phyloP scores from a whole-genome alignment of 2,888 invertebrate genomes.

The Gerosis bhagava region DNA sequence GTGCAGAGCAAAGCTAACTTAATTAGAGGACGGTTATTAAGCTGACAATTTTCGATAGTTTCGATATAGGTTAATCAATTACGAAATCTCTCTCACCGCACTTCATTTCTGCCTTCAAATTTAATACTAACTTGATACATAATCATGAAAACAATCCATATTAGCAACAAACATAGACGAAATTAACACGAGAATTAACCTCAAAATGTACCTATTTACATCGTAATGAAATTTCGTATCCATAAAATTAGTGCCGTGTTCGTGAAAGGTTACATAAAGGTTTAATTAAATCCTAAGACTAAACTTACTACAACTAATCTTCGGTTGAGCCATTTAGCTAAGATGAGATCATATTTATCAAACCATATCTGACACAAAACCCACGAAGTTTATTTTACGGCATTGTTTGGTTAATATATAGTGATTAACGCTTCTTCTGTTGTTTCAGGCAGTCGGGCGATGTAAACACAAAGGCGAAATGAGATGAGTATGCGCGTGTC shows the following conservation, averaged over 20 bases:
- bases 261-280: slow-evolving; percentile 5
- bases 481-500: slow-evolving; percentile 82
- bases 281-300: slow-evolving; percentile 17
- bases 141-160: not conserved
- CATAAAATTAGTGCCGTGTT: slow-evolving; percentile 12
- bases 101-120: not conserved
- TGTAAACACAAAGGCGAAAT: slow-evolving; percentile 76
- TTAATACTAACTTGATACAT: not conserved
- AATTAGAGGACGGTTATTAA: slow-evolving; percentile 11
- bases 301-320: slow-evolving; percentile 10
- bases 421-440: slow-evolving; percentile 56
- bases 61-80: slow-evolving; percentile 1
- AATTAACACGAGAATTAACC: not conserved
- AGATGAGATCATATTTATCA: slow-evolving; percentile 23
- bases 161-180: no score
- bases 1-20: slow-evolving; percentile 21
- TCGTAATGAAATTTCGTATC: slow-evolving; percentile 11
- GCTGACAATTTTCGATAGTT: slow-evolving; percentile 2
- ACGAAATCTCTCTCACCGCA: no score
- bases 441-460: slow-evolving; percentile 77
- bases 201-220: slow-evolving; percentile 2
- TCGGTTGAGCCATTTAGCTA: slow-evolving; percentile 2
- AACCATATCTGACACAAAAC: slow-evolving; percentile 10
- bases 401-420: slow-evolving; percentile 53
- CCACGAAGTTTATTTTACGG: slow-evolving; percentile 29